A percentile compares a stretch with the other conserved stretches of the same genome.
Conservation (phyloP, 2,113 vertebrate genomes). For the Anolis sagrei region DNA sequence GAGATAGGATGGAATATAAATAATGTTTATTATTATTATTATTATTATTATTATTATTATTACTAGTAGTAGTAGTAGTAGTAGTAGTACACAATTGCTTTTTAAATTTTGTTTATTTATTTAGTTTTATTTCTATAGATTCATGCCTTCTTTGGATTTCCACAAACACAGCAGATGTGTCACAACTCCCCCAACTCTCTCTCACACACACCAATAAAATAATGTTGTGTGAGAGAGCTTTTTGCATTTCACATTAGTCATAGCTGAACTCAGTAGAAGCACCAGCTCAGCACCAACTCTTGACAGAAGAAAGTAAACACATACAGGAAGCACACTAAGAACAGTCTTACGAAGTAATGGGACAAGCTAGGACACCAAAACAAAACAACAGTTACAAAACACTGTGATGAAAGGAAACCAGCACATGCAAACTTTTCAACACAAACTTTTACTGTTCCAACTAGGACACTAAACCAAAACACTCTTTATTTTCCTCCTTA, state of each 20-base stretch:
- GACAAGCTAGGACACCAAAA: constrained; percentile 5
- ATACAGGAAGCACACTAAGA: constrained; percentile 18
- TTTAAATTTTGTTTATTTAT: neutral
- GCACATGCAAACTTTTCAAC: neutral
- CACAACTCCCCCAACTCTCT: fast-evolving
- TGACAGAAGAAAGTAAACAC: neutral
- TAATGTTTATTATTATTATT: too few species aligned
- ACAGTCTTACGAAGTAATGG: neutral
- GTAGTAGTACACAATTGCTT: too few species aligned
- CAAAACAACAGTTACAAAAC: neutral
- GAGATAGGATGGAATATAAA: too few species aligned
- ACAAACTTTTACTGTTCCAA: neutral
- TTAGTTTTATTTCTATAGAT: neutral
- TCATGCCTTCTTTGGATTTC: neutral
- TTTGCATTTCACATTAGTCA: neutral
- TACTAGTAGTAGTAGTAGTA: too few species aligned
- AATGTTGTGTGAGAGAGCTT: neutral
- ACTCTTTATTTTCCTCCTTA: neutral
- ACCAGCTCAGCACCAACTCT: neutral
- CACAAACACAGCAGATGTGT: neutral
- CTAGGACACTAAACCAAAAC: neutral
- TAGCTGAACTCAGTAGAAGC: neutral
- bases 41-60: too few species aligned
- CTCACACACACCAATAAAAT: neutral
- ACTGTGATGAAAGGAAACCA: neutral